Evolutionary conservation across 1,140 invertebrate species (phyloP), one percentile per base, ranked within the genome.

Genomic region (Ectropis grisescens): DNA sequence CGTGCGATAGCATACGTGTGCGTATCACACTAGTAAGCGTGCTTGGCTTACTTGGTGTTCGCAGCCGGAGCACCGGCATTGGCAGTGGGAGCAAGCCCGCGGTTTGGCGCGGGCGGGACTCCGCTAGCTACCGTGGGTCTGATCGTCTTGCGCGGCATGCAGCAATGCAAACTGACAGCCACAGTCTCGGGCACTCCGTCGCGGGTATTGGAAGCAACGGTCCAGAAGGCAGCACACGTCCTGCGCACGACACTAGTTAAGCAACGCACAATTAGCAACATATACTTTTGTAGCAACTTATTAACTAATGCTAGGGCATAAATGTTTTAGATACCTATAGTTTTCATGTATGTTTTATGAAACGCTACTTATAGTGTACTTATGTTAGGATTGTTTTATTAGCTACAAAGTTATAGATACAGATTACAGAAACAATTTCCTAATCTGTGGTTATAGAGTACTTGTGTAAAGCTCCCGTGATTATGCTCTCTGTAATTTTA

Each of bases 91-190:
- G 45, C 72, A 75, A 38, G 62, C 67, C 74, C 74, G 71, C 75
- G 61, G 34, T 33, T 35, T 54, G 43, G 35, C 70, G 62, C 74
- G 70, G 75, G 75, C 74, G 14, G 61, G 68, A 41, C 56, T 70
- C 60, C 65, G 82, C 82, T 85, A 82, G 72, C 74, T 79, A 64
- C 53, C 60, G 44, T 70, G 69, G 57, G 47, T 82, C 61, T 66
- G 65, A 19, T 86, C 88, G 65, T 86, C 87, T 58, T 91, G 90
- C 47, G 88, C 92, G 57, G 91, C 90, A 81, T 93, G 92, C 58
- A 93, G 87, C 64, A 93, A 86, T 60, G 91, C 91, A 79, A 93
- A 93, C 78, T 93, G 91, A 86, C 91, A 93, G 83, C 91, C 91
- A 75, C 91, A 93, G 71, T 93, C 91, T 60, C 91, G 87, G 33